phyloP scores from a whole-genome alignment of 2,888 invertebrate species.

The Tinea semifulvella region DNA sequence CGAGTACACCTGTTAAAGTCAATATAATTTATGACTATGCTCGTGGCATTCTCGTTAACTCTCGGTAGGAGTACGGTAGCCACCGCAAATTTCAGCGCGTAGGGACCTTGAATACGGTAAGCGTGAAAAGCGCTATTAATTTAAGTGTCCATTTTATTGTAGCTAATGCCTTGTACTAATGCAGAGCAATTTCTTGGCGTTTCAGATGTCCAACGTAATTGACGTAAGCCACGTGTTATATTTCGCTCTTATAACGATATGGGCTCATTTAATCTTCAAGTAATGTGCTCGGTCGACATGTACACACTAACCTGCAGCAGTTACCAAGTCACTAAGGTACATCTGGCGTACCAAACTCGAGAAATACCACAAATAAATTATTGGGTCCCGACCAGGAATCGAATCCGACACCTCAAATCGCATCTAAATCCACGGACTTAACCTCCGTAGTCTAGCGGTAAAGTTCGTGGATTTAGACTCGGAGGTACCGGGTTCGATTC shows the following conservation, averaged over 20 bases:
- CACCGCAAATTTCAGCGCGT: slow-evolving; percentile 14
- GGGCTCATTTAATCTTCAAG: no score
- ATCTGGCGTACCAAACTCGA: no score
- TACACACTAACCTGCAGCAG: no score
- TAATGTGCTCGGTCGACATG: no score
- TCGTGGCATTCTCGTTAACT: slow-evolving; percentile 32
- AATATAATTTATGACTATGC: slow-evolving; percentile 53
- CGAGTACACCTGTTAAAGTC: slow-evolving; percentile 61
- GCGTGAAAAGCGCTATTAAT: slow-evolving; percentile 14
- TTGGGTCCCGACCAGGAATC: no score
- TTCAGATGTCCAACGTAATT: slow-evolving; percentile 4
- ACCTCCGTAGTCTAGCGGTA: no score
- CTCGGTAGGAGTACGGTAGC: slow-evolving; percentile 6
- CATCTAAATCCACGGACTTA: no score
- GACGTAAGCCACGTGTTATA: not conserved
- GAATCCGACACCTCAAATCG: no score
- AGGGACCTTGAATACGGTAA: slow-evolving; percentile 12
- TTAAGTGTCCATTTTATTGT: slow-evolving; percentile 13
- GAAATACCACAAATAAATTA: no score
- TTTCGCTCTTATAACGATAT: not conserved
- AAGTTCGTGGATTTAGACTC: no score
- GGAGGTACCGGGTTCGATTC: no score
- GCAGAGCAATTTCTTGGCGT: slow-evolving; percentile 11
- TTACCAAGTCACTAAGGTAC: no score
- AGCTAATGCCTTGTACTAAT: slow-evolving; percentile 11